Evolutionary conservation across 2,888 invertebrate species (phyloP), one percentile per base, ranked within the genome.

Genomic region (Formica aserva): DNA sequence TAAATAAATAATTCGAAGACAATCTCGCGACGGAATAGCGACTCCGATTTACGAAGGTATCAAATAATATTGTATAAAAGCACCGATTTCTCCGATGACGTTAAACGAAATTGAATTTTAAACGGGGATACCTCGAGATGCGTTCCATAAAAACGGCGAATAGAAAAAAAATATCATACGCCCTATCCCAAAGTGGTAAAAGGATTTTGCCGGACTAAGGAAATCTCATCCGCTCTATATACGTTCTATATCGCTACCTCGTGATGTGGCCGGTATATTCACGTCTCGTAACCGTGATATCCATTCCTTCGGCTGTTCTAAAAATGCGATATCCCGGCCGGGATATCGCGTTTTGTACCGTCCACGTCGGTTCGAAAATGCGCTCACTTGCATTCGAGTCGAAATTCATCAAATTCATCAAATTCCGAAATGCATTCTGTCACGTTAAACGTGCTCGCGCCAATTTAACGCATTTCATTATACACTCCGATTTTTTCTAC

Each of bases 191-290:
- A 74, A 89, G 74, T n/a, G n/a, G 85, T 55, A 71, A 76, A 84
- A 83, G 80, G 82, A 86, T 88, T 89, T 87, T 48, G 81, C 41
- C 63, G 84, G 57, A 67, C 82, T 75, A 86, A 85, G 89, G 86
- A 88, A 90, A 90, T 90, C 86, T 88, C 84, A 89, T 86, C 84
- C 85, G 57, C 76, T 84, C 52, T 52, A 52, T 48, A 35, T 88
- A 75, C 71, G 71, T 69, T 83, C 85, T 63, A 84, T 90, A 90
- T 86, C 88, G 87, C 69, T 86, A 86, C 67, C 85, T 48, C 55
- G 71, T 72, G 89, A 88, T 87, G 18, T 52, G 77, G 85, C 86
- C 85, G 84, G 77, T 90, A 87, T 87, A 88, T 88, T 86, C 86
- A 80, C 87, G 82, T 86, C 87, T 78, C 89, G 82, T 88, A 90